Evolutionary conservation across 2,888 invertebrate species (phyloP).

Genomic region (Lordiphosa fenestrarum): DNA sequence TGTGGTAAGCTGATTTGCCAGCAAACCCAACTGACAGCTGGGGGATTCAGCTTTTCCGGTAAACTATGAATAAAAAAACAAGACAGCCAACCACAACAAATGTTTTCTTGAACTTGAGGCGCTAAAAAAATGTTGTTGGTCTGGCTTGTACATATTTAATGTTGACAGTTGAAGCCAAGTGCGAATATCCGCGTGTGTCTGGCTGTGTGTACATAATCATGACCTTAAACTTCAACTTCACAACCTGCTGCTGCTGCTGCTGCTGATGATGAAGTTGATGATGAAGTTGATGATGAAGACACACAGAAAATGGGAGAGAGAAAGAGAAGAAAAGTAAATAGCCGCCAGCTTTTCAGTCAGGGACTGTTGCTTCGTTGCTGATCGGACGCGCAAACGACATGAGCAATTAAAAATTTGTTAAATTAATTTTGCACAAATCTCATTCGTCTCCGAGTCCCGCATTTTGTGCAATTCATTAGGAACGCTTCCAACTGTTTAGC

Average conservation of each 20-base stretch:
- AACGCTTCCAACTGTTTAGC: slow-evolving; percentile 52
- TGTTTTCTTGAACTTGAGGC: slow-evolving; percentile 34
- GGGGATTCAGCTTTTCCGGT: slow-evolving; percentile 2
- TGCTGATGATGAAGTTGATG: slow-evolving; percentile 17
- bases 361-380: slow-evolving; percentile 35
- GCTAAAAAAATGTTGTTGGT: slow-evolving; percentile 35
- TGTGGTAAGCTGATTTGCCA: neutral
- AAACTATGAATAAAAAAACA: slow-evolving; percentile 5
- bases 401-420: slow-evolving; percentile 60
- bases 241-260: slow-evolving; percentile 31
- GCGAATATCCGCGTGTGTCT: slow-evolving; percentile 21
- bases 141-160: slow-evolving; percentile 50
- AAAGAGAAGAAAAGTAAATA: slow-evolving; percentile 44
- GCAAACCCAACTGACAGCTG: slow-evolving; percentile 2
- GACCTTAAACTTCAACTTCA: slow-evolving; percentile 70
- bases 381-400: slow-evolving; percentile 70
- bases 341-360: slow-evolving; percentile 32
- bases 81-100: slow-evolving; percentile 1
- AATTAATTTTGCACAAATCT: slow-evolving; percentile 51
- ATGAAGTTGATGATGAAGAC: slow-evolving; percentile 53
- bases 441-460: slow-evolving; percentile 48
- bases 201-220: slow-evolving; percentile 38
- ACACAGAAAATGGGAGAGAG: slow-evolving; percentile 39
- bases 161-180: slow-evolving; percentile 43
- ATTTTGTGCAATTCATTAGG: slow-evolving; percentile 72